Percentiles rank a stretch among this genome's conserved stretches.
These are phyloP conservation scores for Corapipo altera DNA, from an alignment of 2,113 vertebrate species.

Conservation along the genomic window DNA sequence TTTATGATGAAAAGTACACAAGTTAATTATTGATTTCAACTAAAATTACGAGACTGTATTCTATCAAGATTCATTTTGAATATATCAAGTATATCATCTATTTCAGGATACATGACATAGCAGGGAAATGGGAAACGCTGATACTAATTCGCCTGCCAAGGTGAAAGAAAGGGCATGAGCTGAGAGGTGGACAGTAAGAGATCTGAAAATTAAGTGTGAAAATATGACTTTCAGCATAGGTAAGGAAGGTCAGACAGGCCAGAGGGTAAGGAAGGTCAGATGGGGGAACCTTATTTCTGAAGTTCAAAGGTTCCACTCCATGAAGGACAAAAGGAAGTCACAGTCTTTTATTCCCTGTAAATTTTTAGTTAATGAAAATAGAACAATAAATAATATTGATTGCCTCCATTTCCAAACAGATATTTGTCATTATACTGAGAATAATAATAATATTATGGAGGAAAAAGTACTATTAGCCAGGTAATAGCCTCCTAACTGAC, in stretches of 20 bases:
- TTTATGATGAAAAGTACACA: background rate
- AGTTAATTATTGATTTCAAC: background rate
- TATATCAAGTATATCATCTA: background rate
- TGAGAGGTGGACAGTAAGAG: background rate
- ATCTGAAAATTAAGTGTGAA: background rate
- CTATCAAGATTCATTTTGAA: background rate
- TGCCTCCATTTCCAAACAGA: background rate
- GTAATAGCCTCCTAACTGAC: constrained; percentile 5
- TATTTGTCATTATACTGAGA: constrained; percentile 16
- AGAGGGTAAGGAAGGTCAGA: background rate
- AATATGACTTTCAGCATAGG: background rate
- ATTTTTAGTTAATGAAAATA: constrained; percentile 7
- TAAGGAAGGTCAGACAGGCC: background rate
- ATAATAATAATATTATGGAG: background rate
- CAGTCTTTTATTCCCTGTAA: background rate
- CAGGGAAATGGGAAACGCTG: background rate
- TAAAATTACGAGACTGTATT: background rate
- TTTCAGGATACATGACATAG: background rate
- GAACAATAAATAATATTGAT: constrained; percentile 2
- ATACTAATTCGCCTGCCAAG: background rate
- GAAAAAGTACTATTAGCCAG: background rate
- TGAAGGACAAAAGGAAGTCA: background rate
- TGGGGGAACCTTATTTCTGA: background rate
- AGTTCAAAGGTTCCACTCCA: background rate
- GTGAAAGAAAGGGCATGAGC: background rate